A percentile compares a stretch with the other conserved stretches of the same genome.
Evolutionary conservation across 2,888 invertebrate species (phyloP).

Genomic region (Mamestra brassicae): DNA sequence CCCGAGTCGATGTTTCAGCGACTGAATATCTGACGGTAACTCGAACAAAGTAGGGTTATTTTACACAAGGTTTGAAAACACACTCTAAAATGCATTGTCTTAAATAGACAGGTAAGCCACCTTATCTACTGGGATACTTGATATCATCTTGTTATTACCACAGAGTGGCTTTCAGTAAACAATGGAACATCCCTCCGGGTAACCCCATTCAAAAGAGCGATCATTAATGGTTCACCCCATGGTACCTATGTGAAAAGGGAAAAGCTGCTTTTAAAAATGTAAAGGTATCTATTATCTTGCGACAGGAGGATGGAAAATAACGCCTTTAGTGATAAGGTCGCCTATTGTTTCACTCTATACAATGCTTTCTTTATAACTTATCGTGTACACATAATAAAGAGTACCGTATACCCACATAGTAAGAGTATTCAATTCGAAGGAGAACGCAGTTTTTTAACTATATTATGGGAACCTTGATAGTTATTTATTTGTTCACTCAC

Average conservation of each 20-base stretch:
- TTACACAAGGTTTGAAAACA: constrained; percentile 22
- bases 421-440: no score
- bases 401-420: no score
- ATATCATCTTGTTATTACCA: constrained; percentile 27
- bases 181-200: constrained; percentile 30
- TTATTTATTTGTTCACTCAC: no score
- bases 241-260: constrained; percentile 3
- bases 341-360: no score
- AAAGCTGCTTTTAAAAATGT: not conserved
- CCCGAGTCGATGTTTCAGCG: constrained; percentile 7
- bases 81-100: constrained; percentile 38
- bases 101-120: constrained; percentile 30
- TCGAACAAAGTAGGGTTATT: constrained; percentile 24
- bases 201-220: constrained; percentile 15
- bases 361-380: no score
- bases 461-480: not conserved
- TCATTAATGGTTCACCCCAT: constrained; percentile 4
- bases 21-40: constrained; percentile 8
- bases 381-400: no score
- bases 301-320: not conserved
- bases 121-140: constrained; percentile 33
- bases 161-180: constrained; percentile 32
- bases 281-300: not conserved
- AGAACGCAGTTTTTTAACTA: not conserved
- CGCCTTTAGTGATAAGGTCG: no score